Evolutionary conservation across 2,888 invertebrate genomes (phyloP).

Genomic region (Apoderus coryli): DNA sequence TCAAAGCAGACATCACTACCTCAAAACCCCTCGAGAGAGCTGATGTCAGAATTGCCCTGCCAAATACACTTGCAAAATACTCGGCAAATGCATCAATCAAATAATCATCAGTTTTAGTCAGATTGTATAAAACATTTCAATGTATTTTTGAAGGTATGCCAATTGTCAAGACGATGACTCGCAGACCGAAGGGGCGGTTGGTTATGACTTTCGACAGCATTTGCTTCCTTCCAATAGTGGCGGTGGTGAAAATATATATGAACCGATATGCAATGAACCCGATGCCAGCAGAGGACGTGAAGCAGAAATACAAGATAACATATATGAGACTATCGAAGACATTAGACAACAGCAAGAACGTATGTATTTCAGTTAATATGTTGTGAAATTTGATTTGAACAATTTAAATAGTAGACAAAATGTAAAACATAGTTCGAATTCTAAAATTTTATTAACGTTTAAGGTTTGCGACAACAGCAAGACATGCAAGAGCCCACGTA

Average conservation of each 20-base stretch:
- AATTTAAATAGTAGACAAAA: no score
- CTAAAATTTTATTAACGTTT: no score
- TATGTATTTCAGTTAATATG: no score
- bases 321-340: conserved; percentile 41
- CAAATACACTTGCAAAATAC: no score
- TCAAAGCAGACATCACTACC: no score
- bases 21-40: no score
- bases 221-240: conserved; percentile 9
- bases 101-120: no score
- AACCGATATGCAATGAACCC: conserved; percentile 34
- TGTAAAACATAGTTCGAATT: no score
- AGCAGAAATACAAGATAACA: conserved; percentile 29
- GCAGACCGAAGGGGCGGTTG: conserved; percentile 40
- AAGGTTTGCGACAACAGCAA: conserved; percentile 13
- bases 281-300: conserved; percentile 29
- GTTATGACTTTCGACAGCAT: conserved; percentile 30
- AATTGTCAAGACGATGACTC: conserved; percentile 39
- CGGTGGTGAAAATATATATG: conserved; percentile 42
- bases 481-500: conserved; percentile 21
- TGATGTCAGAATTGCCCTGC: no score
- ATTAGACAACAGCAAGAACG: conserved; percentile 27
- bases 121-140: conserved; percentile 1
- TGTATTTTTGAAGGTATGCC: conserved; percentile 24
- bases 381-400: not conserved
- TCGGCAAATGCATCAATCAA: no score